phyloP scores from a whole-genome alignment of 1,140 invertebrate genomes.

The Liolophura sinensis region DNA sequence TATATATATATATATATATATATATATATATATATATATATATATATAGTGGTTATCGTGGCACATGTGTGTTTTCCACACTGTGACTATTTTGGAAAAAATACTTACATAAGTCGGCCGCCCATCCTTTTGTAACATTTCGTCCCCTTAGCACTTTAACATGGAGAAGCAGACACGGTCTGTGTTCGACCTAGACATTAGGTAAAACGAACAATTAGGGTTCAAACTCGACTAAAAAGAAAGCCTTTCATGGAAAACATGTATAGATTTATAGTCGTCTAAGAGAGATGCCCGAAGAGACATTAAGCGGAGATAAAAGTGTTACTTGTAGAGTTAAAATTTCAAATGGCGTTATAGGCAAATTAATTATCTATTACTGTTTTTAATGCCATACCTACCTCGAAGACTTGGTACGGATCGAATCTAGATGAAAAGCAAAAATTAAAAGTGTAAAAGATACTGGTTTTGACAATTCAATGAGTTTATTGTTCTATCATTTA shows the following conservation, averaged over 20 bases:
- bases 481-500: too few relatives aligned
- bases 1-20: not conserved
- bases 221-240: not conserved
- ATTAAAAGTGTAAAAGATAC: too few relatives aligned
- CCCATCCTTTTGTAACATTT: constrained; percentile 47
- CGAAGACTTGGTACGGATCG: constrained; percentile 47
- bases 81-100: not conserved
- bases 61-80: too few relatives aligned
- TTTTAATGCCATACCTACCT: constrained; percentile 31
- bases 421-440: constrained; percentile 32
- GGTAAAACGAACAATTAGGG: not conserved
- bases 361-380: not conserved
- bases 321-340: not conserved
- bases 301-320: not conserved
- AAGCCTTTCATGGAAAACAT: constrained; percentile 1
- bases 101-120: constrained; percentile 40
- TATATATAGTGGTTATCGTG: too few relatives aligned
- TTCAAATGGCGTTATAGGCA: not conserved
- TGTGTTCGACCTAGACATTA: constrained; percentile 40
- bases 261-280: not conserved
- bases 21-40: not conserved
- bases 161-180: constrained; percentile 41
- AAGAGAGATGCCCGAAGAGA: not conserved
- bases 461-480: too few relatives aligned
- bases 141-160: constrained; percentile 37